Base-by-base conservation (phyloP, 1,140 invertebrate species). In the Bombus affinis region DNA sequence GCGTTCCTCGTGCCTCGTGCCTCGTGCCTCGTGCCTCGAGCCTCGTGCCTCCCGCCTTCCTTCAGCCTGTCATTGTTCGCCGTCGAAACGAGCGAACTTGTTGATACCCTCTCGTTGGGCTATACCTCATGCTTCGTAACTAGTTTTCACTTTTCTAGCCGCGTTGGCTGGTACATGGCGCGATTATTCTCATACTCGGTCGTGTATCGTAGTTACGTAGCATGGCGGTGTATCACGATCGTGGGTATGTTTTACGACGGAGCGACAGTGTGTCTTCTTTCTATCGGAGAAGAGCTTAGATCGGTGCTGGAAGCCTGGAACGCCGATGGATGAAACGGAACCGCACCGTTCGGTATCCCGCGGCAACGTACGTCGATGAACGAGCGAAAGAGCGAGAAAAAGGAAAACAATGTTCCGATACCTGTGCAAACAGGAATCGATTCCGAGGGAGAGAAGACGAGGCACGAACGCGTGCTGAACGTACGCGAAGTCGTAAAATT, bases 151-250 rank as follows among this genome's bases (percentile, higher is more conserved):
- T 72, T 72, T 42, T 72, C 71, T 72, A 15, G 12, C 28, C 28
- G 39, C 0, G 39, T 28, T 15, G n/a, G 62, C 28, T 62, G 0
- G 10, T 62, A n/a, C 59, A 62, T 9, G 28, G 13, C 0, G 70
- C 39, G 18, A 79, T 85, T 73, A 65, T 87, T 79, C 81, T 78
- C 59, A 2, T 39, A 62, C 76, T 79, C 53, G 57, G 42, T 8
- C 80, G 83, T 83, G 83, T 78, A 86, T 89, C 87, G 81, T 83
- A 81, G 80, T 65, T 53, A 53, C 18, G 47, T 22, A 22, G 47
- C 47, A 1, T 0, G 57, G 25, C 15, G 76, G 76, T 81, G 83
- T 85, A 83, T 88, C 84, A 83, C 83, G 80, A 76, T 70, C 73
- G 47, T 18, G 62, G 79, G 0, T 15, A 86, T 37, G 81, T 75